Conservation (phyloP, 2,888 invertebrate species). For the Apamea crenata region DNA sequence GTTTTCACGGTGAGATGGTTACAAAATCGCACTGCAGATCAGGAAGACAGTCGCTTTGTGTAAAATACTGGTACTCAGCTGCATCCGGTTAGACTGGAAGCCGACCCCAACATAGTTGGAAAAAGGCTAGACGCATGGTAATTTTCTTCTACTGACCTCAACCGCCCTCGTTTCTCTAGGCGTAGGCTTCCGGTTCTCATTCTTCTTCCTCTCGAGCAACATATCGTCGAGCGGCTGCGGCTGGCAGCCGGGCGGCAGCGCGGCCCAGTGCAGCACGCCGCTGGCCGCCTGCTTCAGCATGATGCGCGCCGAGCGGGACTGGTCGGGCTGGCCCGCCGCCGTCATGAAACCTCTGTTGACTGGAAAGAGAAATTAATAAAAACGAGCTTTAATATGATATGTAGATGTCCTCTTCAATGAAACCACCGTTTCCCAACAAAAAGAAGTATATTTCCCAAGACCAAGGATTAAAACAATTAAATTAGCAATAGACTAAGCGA, state of each 20-base stretch:
- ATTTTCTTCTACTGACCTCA: slow-evolving; percentile 74
- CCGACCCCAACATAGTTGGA: too few relatives aligned
- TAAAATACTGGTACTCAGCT: too few relatives aligned
- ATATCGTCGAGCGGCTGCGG: slow-evolving; percentile 91
- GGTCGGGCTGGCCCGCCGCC: slow-evolving; percentile 98
- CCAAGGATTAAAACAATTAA: too few relatives aligned
- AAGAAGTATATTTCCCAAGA: too few relatives aligned
- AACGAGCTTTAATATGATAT: background rate
- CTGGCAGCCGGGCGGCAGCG: slow-evolving; percentile 93
- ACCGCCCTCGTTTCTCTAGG: slow-evolving; percentile 84
- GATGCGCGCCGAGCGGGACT: slow-evolving; percentile 96
- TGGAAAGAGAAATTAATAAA: slow-evolving; percentile 76
- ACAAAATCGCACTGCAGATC: too few relatives aligned
- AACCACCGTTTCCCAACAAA: too few relatives aligned
- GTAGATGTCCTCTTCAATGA: too few relatives aligned
- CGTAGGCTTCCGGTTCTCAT: slow-evolving; percentile 78
- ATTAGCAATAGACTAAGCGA: too few relatives aligned
- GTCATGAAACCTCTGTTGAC: slow-evolving; percentile 99
- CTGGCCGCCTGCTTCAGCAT: slow-evolving; percentile 97
- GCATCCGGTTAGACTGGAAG: too few relatives aligned
- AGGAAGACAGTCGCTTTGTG: too few relatives aligned
- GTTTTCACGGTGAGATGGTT: too few relatives aligned
- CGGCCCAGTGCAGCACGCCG: slow-evolving; percentile 95
- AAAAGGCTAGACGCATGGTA: too few relatives aligned
- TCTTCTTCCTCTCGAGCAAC: slow-evolving; percentile 67